Conservation (phyloP, 2,113 vertebrate species). For the Proterorhinus semilunaris region DNA sequence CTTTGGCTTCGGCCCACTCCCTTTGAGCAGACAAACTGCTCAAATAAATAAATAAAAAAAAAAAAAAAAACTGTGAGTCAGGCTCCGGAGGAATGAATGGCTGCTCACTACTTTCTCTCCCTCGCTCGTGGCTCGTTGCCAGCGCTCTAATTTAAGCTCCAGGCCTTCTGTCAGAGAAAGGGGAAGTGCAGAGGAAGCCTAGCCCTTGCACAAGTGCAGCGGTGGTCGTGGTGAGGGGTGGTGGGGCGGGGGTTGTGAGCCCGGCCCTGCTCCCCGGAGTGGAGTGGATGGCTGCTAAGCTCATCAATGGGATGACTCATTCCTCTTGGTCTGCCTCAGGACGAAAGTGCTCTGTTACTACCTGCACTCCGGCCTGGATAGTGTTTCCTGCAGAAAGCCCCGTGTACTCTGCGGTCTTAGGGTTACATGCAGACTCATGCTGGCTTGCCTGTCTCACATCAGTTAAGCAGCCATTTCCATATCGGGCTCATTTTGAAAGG, state of each 20-base stretch:
- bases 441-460: slow-evolving; percentile 27
- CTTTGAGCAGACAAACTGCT: too few relatives aligned
- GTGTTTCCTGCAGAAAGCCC: slow-evolving; percentile 20
- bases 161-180: slow-evolving; percentile 61
- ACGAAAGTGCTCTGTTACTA: slow-evolving; percentile 48
- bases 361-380: slow-evolving; percentile 38
- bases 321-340: slow-evolving; percentile 52
- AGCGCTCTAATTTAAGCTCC: slow-evolving; percentile 73
- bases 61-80: slow-evolving; percentile 64
- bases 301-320: slow-evolving; percentile 79
- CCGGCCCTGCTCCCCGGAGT: slow-evolving; percentile 63
- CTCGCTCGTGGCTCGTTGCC: slow-evolving; percentile 64
- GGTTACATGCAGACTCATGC: slow-evolving; percentile 19
- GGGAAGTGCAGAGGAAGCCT: slow-evolving; percentile 63
- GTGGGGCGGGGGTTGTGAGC: slow-evolving; percentile 32
- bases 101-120: slow-evolving; percentile 48
- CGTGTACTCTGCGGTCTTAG: neutral
- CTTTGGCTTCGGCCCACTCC: too few relatives aligned
- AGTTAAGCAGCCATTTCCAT: slow-evolving; percentile 62
- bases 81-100: slow-evolving; percentile 67
- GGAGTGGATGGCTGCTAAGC: slow-evolving; percentile 77
- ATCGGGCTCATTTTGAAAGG: slow-evolving; percentile 68
- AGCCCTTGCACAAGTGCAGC: slow-evolving; percentile 53
- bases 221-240: slow-evolving; percentile 13
- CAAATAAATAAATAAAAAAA: too few relatives aligned